A percentile compares a stretch with the other conserved stretches of the same genome.
phyloP scores from a whole-genome alignment of 2,113 vertebrate species.

The Polyodon spathula region DNA sequence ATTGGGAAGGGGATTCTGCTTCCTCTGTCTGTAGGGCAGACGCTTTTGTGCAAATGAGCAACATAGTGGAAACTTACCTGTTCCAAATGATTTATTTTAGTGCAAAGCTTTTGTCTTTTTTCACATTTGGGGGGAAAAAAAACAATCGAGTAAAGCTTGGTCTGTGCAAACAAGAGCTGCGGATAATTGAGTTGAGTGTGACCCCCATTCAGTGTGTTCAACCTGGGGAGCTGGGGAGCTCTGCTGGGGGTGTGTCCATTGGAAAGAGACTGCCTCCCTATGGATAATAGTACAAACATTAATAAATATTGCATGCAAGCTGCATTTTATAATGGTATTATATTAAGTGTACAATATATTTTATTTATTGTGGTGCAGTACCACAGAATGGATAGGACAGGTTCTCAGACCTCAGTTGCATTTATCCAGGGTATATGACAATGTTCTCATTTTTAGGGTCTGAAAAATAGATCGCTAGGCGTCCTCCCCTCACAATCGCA shows the following conservation, averaged over 20 bases:
- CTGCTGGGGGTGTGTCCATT: too few species aligned
- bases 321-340: too few species aligned
- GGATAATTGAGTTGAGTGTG: constrained; percentile 5
- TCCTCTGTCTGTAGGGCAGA: constrained; percentile 62
- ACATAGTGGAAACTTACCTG: constrained; percentile 59
- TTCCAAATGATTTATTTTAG: constrained; percentile 71
- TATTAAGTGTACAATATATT: too few species aligned
- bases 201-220: constrained; percentile 11
- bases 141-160: not conserved
- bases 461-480: too few species aligned
- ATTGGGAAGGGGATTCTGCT: not conserved
- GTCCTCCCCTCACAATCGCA: not conserved
- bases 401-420: too few species aligned
- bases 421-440: too few species aligned
- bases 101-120: constrained; percentile 50
- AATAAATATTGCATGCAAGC: too few species aligned
- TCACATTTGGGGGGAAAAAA: constrained; percentile 22
- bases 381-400: too few species aligned
- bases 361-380: too few species aligned
- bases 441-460: too few species aligned
- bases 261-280: not conserved
- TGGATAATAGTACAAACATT: too few species aligned
- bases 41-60: constrained; percentile 67
- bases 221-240: too few species aligned
- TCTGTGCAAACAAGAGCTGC: not conserved